Evolutionary conservation across 2,113 vertebrate genomes (phyloP), one percentile per base, ranked within the genome.

Genomic region (Clarias batrachus): DNA sequence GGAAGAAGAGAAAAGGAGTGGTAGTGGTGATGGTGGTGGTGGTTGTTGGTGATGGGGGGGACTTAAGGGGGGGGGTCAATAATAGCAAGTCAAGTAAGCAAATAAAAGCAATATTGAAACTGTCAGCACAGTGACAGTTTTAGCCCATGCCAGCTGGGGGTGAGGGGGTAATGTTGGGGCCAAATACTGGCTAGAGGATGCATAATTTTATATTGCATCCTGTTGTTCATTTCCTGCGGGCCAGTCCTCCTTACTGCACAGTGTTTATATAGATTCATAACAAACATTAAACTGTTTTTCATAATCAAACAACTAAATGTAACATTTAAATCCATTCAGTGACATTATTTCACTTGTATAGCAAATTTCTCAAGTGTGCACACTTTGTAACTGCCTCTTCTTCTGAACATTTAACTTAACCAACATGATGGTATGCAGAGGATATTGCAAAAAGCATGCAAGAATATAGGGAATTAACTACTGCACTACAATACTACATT

Each of bases 1-100:
- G 89, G 86, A 88, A 82, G 85, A 87, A 86, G 85, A 78, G 83
- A 85, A 88, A 71, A 91, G 84, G 90, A 90, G 70, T 74, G 73
- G 62, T 33, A 21, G 33, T 57, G 59, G 48, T 48, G 89, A 90
- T 88, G 41, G 85, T 87, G 89, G 90, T 91, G 87, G 78, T 7
- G 6, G 48, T 37, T 2, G 33, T 37, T 37, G 27, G 30, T 56
- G 65, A 2, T 33, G 33, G 33, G 33, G 33, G 33, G 33, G 33
- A 37, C 33, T 37, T 37, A 2, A 37, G 85, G 87, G 90, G 90
- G 91, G 86, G 78, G 85, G 70, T 86, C 83, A 87, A 37, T 87
- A 57, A 89, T 84, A 76, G 59, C 37, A 84, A 59, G n/a, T 25
- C 84, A 59, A 57, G 66, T 68, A 76, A 84, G 91, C 0, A 85